phyloP scores from a whole-genome alignment of 2,113 vertebrate genomes.

The Trogon melanurus region DNA sequence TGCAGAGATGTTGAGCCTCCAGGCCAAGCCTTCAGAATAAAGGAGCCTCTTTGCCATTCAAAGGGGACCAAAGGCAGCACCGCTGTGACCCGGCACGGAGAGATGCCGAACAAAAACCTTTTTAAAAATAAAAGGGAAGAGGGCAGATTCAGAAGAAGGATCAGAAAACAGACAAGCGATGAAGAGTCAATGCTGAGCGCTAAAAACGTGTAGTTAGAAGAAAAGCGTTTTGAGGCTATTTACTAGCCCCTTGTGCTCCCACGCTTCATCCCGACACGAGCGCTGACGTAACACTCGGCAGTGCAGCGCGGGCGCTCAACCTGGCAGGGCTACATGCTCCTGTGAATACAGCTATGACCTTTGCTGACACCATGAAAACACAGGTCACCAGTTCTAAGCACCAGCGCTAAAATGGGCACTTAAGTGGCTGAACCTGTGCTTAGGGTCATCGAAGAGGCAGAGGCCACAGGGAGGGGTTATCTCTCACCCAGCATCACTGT shows the following conservation, averaged over 20 bases:
- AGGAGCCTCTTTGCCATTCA: constrained; percentile 27
- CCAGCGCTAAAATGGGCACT: accelerated
- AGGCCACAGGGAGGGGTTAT: background rate
- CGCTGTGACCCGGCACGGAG: background rate
- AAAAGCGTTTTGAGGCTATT: constrained; percentile 27
- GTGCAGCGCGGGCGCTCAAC: background rate
- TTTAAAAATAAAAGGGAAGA: constrained; percentile 20
- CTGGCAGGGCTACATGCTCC: background rate
- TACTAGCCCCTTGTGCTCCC: constrained; percentile 12
- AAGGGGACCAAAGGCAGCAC: constrained; percentile 38
- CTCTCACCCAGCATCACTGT: accelerated
- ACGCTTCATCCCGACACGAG: background rate
- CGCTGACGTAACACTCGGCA: background rate
- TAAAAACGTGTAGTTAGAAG: background rate
- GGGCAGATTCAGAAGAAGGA: constrained; percentile 10
- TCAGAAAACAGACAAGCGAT: background rate
- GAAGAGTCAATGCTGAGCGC: background rate
- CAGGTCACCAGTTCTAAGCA: background rate
- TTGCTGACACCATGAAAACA: background rate
- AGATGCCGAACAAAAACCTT: background rate
- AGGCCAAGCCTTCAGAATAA: constrained; percentile 28
- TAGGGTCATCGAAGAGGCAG: accelerated
- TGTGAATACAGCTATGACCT: background rate
- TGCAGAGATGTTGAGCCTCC: background rate
- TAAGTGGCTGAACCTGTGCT: accelerated